A percentile compares a stretch with the other conserved stretches of the same genome.
phyloP scores from a whole-genome alignment of 2,888 invertebrate genomes.

The Encarsia formosa region DNA sequence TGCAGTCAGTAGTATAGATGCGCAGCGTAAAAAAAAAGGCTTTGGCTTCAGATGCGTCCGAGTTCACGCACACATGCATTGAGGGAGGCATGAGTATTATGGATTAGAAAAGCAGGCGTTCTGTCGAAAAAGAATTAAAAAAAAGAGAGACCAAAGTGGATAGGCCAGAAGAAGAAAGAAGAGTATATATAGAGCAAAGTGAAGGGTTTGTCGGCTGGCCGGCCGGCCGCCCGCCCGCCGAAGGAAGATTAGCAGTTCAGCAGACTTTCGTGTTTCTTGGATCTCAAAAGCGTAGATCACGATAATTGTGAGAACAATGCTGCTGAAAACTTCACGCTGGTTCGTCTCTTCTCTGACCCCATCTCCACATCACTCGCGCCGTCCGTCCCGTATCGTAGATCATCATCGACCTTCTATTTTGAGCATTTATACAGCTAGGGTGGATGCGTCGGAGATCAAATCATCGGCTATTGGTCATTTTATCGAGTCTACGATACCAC shows the following conservation, averaged over 20 bases:
- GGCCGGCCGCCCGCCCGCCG: too few relatives aligned
- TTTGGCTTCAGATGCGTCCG: too few relatives aligned
- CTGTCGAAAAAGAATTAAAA: neutral
- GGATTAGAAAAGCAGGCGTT: conserved; percentile 12
- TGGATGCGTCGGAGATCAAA: too few relatives aligned
- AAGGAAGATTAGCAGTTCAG: conserved; percentile 43
- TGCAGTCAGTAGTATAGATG: too few relatives aligned
- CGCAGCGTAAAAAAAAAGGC: too few relatives aligned
- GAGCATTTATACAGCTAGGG: too few relatives aligned
- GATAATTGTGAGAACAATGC: conserved; percentile 53
- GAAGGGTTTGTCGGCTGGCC: neutral
- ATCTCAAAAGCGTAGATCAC: conserved; percentile 49
- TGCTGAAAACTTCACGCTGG: conserved; percentile 29
- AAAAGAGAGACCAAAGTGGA: neutral
- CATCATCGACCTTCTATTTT: too few relatives aligned
- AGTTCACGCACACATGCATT: conserved; percentile 5
- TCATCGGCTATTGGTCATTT: too few relatives aligned
- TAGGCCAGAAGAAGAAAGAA: conserved; percentile 3
- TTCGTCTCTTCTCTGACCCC: neutral
- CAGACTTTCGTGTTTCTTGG: conserved; percentile 45
- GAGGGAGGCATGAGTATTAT: neutral
- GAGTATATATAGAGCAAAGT: neutral
- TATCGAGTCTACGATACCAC: too few relatives aligned
- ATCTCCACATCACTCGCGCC: conserved; percentile 3
- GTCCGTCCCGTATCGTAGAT: neutral